phyloP scores from a whole-genome alignment of 2,113 vertebrate genomes.

The Coracopsis vasa region DNA sequence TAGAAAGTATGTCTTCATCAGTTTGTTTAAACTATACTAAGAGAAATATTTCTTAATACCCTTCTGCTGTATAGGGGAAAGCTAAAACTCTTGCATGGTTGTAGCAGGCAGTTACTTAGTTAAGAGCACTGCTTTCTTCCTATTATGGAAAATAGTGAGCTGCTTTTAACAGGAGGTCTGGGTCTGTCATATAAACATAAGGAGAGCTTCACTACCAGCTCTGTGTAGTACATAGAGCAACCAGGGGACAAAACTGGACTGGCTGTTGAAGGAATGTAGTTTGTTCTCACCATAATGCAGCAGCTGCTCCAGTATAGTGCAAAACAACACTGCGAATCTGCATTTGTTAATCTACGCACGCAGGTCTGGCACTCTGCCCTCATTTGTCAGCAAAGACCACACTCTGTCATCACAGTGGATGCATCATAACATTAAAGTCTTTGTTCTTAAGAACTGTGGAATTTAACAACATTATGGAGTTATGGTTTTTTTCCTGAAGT shows the following conservation, averaged over 20 bases:
- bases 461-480: neutral
- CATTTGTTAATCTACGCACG: neutral
- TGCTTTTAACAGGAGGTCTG: conserved; percentile 42
- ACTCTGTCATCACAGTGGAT: neutral
- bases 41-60: neutral
- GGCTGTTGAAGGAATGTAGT: neutral
- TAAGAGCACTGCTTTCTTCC: conserved; percentile 52
- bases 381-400: neutral
- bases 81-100: neutral
- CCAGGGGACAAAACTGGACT: neutral
- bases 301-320: neutral
- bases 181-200: conserved; percentile 28
- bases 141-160: conserved; percentile 50
- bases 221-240: neutral
- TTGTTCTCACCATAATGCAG: neutral
- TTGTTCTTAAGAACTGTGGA: neutral
- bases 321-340: neutral
- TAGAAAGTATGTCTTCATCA: neutral
- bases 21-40: neutral
- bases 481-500: neutral
- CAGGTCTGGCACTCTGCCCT: neutral
- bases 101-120: neutral
- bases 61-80: neutral
- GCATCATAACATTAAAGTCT: neutral
- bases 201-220: conserved; percentile 29